Conservation (phyloP, 2,888 invertebrate species). For the Calameuta pallipes region DNA sequence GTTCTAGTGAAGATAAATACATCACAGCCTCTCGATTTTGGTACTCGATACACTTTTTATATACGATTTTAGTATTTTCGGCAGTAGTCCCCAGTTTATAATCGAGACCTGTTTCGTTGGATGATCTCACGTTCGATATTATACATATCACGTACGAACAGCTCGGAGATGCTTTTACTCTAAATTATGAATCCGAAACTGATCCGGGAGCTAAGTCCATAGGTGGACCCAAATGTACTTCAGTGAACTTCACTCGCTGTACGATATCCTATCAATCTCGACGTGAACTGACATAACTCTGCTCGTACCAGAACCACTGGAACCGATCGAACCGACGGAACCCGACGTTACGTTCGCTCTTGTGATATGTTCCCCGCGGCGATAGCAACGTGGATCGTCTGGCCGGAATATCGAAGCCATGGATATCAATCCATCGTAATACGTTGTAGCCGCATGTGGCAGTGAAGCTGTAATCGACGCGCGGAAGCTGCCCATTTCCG, state of each 20-base stretch:
- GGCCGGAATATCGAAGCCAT: constrained; percentile 22
- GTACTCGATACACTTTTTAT: background rate
- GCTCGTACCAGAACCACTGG: background rate
- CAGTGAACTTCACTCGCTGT: background rate
- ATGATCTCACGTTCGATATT: too few relatives aligned
- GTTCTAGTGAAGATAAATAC: background rate
- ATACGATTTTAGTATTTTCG: background rate
- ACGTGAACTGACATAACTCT: background rate
- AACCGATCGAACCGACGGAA: background rate
- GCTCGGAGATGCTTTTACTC: background rate
- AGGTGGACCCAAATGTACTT: background rate
- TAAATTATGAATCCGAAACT: background rate
- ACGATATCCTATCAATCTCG: background rate
- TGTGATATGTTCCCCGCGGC: constrained; percentile 20
- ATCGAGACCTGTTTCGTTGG: too few relatives aligned
- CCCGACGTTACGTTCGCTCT: constrained; percentile 16
- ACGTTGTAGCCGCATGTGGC: background rate
- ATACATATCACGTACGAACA: background rate
- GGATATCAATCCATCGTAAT: constrained; percentile 1
- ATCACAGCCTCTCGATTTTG: background rate
- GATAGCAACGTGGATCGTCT: constrained; percentile 17
- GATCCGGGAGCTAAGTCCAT: background rate
- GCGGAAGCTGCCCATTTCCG: background rate
- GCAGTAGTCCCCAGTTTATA: background rate
- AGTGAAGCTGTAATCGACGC: background rate